A percentile compares a stretch with the other conserved stretches of the same genome.
phyloP scores from a whole-genome alignment of 2,888 invertebrate genomes.

The Ferrisia virgata region DNA sequence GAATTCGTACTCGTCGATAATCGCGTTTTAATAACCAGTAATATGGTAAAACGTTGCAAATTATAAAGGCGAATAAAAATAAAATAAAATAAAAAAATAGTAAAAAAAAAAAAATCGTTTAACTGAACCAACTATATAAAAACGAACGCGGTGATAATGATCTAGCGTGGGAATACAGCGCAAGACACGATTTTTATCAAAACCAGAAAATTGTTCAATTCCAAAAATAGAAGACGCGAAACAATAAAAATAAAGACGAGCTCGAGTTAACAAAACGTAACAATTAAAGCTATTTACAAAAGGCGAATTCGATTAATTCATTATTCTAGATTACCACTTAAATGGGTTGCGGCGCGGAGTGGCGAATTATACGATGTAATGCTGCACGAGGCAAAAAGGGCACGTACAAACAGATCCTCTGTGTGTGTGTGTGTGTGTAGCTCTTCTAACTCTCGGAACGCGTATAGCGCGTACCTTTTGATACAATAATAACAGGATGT shows the following conservation, averaged over 20 bases:
- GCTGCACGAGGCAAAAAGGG: not conserved
- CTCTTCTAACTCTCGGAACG: not conserved
- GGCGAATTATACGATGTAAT: too few relatives aligned
- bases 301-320: slow-evolving; percentile 10
- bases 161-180: not conserved
- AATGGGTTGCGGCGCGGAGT: too few relatives aligned
- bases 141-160: slow-evolving; percentile 8
- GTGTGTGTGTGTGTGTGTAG: too few relatives aligned
- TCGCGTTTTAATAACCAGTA: not conserved
- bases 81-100: too few relatives aligned
- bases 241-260: not conserved
- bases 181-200: not conserved
- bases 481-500: slow-evolving; percentile 26
- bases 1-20: not conserved
- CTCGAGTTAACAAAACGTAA: not conserved
- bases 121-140: not conserved
- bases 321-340: too few relatives aligned
- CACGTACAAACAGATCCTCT: not conserved
- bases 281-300: slow-evolving; percentile 9
- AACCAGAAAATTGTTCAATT: not conserved
- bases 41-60: not conserved
- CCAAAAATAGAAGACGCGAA: not conserved
- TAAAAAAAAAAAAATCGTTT: not conserved
- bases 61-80: not conserved
- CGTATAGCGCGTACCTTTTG: not conserved